Evolutionary conservation across 64 coral and sea anemone species (phyloP).

Genomic region (Dendronephthya gigantea): DNA sequence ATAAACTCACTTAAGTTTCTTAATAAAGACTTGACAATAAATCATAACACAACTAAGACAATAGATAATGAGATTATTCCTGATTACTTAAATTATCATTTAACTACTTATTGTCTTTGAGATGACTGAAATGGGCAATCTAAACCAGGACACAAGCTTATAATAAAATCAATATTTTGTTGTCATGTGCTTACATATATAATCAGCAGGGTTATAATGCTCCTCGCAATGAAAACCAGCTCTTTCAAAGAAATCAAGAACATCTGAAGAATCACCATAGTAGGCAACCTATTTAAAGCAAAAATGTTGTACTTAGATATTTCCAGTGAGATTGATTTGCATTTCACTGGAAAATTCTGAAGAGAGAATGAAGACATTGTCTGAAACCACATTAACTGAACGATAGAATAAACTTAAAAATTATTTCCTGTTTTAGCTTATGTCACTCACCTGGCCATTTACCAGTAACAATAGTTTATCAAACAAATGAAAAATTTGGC

Average conservation of each 20-base stretch:
- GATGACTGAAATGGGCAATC: background rate
- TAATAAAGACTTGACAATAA: background rate
- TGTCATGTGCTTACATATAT: background rate
- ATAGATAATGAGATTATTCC: too few species aligned
- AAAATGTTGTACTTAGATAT: too few species aligned
- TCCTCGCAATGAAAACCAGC: background rate
- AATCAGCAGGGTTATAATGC: background rate
- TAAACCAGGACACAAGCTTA: too few species aligned
- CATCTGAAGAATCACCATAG: background rate
- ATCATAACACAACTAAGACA: too few species aligned
- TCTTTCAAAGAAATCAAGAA: constrained; percentile 8
- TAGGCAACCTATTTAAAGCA: background rate
- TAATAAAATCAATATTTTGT: too few species aligned
- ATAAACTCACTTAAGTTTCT: background rate
- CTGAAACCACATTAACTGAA: background rate
- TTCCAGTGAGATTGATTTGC: too few species aligned
- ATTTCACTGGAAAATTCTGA: background rate
- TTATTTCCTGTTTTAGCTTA: too few species aligned
- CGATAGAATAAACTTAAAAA: too few species aligned
- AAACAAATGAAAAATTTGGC: constrained; percentile 86
- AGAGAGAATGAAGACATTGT: background rate
- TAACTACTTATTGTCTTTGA: background rate
- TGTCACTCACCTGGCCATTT: constrained; percentile 65
- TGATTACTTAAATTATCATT: too few species aligned
- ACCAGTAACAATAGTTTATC: constrained; percentile 66